Percentiles rank a stretch among this genome's conserved stretches.
Evolutionary conservation across 1,140 invertebrate species (phyloP).

Genomic region (Saccostrea echinata): DNA sequence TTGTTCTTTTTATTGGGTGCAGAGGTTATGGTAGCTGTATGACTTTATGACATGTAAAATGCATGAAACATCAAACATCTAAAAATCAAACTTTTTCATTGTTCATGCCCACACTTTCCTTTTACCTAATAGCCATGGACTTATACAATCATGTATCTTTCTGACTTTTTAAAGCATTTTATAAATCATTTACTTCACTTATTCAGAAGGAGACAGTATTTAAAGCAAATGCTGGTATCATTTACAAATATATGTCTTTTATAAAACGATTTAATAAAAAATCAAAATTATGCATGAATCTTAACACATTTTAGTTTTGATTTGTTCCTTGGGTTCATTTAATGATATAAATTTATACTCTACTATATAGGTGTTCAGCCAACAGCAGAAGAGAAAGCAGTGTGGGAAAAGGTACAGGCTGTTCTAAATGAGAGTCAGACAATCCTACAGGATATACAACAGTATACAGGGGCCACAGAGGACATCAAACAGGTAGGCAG

Average conservation of each 20-base stretch:
- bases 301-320: background rate
- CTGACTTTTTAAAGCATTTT: no score
- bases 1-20: no score
- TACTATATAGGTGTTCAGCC: slow-evolving; percentile 53
- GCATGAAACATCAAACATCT: no score
- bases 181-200: background rate
- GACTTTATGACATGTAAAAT: no score
- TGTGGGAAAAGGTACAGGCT: slow-evolving; percentile 55
- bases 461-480: slow-evolving; percentile 60
- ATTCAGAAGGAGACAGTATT: background rate
- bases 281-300: background rate
- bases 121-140: no score
- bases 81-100: no score
- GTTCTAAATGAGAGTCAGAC: slow-evolving; percentile 55
- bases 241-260: background rate
- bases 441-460: slow-evolving; percentile 53
- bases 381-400: slow-evolving; percentile 54
- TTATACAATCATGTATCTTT: no score
- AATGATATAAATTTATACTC: background rate
- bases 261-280: background rate
- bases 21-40: no score
- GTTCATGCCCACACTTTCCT: no score
- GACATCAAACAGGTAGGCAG: slow-evolving; percentile 59
- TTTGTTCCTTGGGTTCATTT: background rate
- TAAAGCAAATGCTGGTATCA: background rate